Conservation (phyloP, 2,113 vertebrate genomes). For the Tetrao urogallus region DNA sequence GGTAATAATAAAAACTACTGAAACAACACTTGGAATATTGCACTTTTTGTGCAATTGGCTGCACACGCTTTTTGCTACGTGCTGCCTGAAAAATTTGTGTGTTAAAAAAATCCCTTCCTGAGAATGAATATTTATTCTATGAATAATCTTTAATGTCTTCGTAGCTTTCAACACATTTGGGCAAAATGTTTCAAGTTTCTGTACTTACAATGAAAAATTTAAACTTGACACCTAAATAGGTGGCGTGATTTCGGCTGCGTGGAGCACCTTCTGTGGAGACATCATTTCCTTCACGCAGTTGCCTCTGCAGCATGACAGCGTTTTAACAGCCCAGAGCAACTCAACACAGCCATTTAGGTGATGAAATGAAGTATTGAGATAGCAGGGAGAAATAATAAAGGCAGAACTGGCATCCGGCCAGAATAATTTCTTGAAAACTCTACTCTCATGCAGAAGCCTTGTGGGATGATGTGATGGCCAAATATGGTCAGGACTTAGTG, state of each 20-base stretch:
- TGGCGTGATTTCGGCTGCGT: not conserved
- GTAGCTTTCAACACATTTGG: not conserved
- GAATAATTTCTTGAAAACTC: not conserved
- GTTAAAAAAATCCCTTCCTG: not conserved
- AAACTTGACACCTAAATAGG: not conserved
- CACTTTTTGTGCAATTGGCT: not conserved
- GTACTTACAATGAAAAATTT: not conserved
- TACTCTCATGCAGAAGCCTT: not conserved
- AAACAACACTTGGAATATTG: not conserved
- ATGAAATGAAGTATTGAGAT: conserved; percentile 25
- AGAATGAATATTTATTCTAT: conserved; percentile 34
- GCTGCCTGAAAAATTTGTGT: not conserved
- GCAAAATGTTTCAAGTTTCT: conserved; percentile 8
- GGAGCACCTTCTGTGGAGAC: not conserved
- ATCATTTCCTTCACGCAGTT: not conserved
- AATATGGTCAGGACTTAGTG: conserved; percentile 45
- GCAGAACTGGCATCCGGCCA: not conserved
- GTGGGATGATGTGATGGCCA: conserved; percentile 28
- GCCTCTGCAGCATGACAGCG: not conserved
- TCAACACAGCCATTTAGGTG: not conserved
- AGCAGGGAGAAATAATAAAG: conserved; percentile 15
- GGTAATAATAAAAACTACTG: not conserved
- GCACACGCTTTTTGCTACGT: not conserved
- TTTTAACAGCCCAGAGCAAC: not conserved
- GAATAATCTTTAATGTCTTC: conserved; percentile 31